These are phyloP conservation scores for Tiliqua scincoides DNA, from an alignment of 2,113 vertebrate genomes.

Conservation along the genomic window DNA sequence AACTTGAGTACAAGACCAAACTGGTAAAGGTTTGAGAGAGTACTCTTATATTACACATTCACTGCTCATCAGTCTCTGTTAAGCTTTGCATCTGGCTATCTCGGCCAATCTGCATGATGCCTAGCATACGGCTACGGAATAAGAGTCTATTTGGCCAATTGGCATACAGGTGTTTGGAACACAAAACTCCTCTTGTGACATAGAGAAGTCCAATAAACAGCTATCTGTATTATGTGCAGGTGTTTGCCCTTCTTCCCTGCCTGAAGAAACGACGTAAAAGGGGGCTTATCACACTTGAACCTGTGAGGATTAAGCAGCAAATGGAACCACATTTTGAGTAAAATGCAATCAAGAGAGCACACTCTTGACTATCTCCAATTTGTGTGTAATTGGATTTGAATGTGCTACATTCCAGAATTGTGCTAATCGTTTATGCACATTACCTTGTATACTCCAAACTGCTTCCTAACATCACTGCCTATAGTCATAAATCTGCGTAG, in stretches of 20 bases:
- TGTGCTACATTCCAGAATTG: neutral
- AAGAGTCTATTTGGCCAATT: slow-evolving; percentile 6
- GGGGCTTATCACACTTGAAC: slow-evolving; percentile 1
- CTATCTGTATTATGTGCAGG: neutral
- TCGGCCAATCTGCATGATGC: neutral
- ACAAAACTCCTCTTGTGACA: neutral
- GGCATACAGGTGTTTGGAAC: neutral
- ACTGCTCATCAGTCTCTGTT: neutral
- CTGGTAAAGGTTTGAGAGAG: too few relatives aligned
- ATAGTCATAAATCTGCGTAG: neutral
- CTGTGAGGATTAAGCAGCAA: neutral
- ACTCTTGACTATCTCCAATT: neutral
- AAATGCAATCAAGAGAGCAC: neutral
- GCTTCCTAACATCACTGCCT: neutral
- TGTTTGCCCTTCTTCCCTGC: neutral
- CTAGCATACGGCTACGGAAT: neutral
- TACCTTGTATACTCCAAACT: neutral
- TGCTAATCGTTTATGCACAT: neutral
- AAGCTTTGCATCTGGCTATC: neutral
- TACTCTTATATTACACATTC: neutral
- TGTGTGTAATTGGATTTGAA: slow-evolving; percentile 5
- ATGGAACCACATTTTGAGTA: slow-evolving; percentile 1
- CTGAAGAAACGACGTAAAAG: neutral
- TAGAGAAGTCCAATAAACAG: neutral
- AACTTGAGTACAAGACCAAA: too few relatives aligned